A percentile compares a stretch with the other conserved stretches of the same genome.
Conservation (phyloP, 2,888 invertebrate species). For the Heliconius sara region DNA sequence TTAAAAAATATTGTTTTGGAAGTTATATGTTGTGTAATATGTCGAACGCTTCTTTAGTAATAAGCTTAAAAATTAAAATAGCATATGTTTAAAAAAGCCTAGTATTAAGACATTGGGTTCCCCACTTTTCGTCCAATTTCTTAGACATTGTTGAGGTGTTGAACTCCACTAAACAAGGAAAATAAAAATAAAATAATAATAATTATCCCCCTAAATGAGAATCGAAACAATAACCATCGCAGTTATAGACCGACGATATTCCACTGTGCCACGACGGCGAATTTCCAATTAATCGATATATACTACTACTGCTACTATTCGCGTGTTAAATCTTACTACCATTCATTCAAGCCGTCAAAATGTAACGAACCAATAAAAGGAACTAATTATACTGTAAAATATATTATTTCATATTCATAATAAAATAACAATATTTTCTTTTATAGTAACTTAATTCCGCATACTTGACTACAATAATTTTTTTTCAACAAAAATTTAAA, state of each 20-base stretch:
- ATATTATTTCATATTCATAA: background rate
- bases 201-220: background rate
- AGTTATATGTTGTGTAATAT: too few species aligned
- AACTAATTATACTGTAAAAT: background rate
- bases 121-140: too few species aligned
- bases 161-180: too few species aligned
- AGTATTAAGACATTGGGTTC: too few species aligned
- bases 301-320: background rate
- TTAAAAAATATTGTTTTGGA: background rate
- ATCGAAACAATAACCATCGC: background rate
- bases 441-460: conserved; percentile 15
- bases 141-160: too few species aligned
- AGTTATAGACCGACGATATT: too few species aligned
- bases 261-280: too few species aligned
- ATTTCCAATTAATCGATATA: too few species aligned
- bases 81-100: too few species aligned
- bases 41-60: too few species aligned
- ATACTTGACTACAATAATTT: background rate
- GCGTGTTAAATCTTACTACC: background rate
- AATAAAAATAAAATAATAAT: background rate
- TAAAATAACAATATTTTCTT: background rate
- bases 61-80: background rate
- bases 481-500: conserved; percentile 15
- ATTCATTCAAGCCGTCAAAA: background rate
- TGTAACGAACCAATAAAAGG: background rate